phyloP scores from a whole-genome alignment of 1,140 invertebrate species.

The Bombus haemorrhoidalis region DNA sequence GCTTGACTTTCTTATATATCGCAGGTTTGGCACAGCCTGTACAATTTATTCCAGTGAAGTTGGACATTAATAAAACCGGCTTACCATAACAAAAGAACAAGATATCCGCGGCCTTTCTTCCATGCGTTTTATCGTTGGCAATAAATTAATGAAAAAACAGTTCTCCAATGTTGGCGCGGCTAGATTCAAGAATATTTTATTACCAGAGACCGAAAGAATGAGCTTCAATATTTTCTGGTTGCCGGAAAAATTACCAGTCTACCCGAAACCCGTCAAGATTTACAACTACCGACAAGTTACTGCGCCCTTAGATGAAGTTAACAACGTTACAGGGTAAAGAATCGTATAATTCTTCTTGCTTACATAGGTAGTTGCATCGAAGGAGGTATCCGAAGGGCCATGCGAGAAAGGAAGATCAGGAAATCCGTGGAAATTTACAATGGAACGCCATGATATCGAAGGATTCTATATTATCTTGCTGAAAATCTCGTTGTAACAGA shows the following conservation, averaged over 20 bases:
- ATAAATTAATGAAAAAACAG: constrained; percentile 15
- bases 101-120: neutral
- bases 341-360: constrained; percentile 13
- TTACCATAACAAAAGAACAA: constrained; percentile 15
- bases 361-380: neutral
- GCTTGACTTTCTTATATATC: neutral
- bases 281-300: constrained; percentile 19
- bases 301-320: neutral
- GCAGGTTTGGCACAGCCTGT: neutral
- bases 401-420: neutral
- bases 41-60: neutral
- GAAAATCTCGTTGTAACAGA: neutral
- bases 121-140: neutral
- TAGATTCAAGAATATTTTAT: constrained; percentile 20
- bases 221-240: constrained; percentile 29
- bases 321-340: constrained; percentile 20
- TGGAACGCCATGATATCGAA: too few species aligned
- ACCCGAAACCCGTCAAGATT: constrained; percentile 7
- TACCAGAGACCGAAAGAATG: neutral
- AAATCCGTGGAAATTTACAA: neutral
- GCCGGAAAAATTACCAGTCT: neutral
- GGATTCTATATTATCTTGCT: neutral
- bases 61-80: constrained; percentile 7
- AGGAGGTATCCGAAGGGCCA: neutral
- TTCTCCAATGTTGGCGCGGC: neutral